Evolutionary conservation across 1,140 invertebrate genomes (phyloP).

Genomic region (Augochlora pura): DNA sequence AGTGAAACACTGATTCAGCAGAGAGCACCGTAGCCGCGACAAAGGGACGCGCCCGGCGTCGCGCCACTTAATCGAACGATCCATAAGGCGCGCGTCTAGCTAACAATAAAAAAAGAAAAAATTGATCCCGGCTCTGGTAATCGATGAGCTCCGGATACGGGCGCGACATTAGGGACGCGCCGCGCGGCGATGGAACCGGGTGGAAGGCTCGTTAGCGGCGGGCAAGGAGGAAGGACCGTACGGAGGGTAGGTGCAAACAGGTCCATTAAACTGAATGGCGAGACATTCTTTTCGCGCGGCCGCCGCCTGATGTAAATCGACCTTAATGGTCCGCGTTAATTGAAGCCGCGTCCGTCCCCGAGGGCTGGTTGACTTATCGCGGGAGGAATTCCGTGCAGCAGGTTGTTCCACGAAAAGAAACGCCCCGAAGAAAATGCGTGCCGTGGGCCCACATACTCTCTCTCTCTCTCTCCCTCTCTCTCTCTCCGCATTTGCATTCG

Average conservation of each 20-base stretch:
- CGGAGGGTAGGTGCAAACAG: conserved; percentile 64
- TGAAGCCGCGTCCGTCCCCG: conserved; percentile 51
- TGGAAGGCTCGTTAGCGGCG: conserved; percentile 51
- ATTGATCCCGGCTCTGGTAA: conserved; percentile 24
- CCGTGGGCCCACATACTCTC: neutral
- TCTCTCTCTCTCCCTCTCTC: too few relatives aligned
- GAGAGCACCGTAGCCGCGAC: too few relatives aligned
- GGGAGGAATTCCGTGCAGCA: conserved; percentile 52
- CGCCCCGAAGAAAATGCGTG: conserved; percentile 2
- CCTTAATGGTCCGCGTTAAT: conserved; percentile 65
- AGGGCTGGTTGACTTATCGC: conserved; percentile 58
- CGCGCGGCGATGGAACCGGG: neutral
- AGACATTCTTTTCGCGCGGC: conserved; percentile 62
- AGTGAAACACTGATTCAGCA: too few relatives aligned
- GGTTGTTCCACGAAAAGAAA: conserved; percentile 40
- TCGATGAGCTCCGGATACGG: conserved; percentile 28
- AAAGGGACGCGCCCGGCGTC: neutral
- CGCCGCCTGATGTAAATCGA: conserved; percentile 63
- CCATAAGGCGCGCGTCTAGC: conserved; percentile 1
- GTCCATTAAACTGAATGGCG: conserved; percentile 62
- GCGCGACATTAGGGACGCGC: conserved; percentile 18
- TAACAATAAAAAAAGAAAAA: neutral
- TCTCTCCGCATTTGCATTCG: conserved; percentile 30
- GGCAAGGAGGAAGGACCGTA: conserved; percentile 45
- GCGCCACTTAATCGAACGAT: conserved; percentile 13